A percentile compares a stretch with the other conserved stretches of the same genome.
Conservation (phyloP, 2,113 vertebrate genomes). For the Rhabdomys dilectus region DNA sequence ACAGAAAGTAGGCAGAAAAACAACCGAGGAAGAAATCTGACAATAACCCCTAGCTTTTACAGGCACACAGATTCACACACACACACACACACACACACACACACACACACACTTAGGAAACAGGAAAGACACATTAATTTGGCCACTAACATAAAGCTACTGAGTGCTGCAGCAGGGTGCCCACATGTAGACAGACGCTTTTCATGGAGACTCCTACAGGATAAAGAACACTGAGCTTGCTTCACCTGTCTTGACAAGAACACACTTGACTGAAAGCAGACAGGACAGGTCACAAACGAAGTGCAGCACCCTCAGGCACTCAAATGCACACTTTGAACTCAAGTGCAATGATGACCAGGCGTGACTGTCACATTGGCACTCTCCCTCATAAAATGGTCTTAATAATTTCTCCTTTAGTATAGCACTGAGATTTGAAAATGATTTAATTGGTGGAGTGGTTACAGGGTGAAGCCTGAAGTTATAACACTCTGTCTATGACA, state of each 20-base stretch:
- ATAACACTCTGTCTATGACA: not conserved
- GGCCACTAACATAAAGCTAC: not conserved
- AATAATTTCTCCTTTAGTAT: not conserved
- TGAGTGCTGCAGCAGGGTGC: not conserved
- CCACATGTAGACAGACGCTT: not conserved
- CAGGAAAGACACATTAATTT: not conserved
- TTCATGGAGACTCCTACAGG: not conserved
- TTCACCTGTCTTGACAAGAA: not conserved
- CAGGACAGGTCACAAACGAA: not conserved
- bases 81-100: not conserved
- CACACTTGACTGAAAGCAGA: not conserved
- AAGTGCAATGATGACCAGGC: not conserved
- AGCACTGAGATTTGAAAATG: constrained; percentile 36
- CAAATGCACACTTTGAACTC: not conserved
- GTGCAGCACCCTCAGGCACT: not conserved
- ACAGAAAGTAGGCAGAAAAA: not conserved
- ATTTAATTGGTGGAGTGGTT: not conserved
- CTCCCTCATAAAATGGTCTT: not conserved
- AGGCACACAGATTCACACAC: not conserved
- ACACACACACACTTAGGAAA: not conserved
- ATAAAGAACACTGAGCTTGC: not conserved
- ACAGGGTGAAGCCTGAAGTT: not conserved
- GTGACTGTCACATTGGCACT: not conserved
- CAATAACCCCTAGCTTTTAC: not conserved
- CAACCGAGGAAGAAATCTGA: not conserved